Percentiles rank a stretch among this genome's conserved stretches.
These are phyloP conservation scores for Eulemur rubriventer DNA, from an alignment of 2,797 vertebrate species.

Conservation along the genomic window DNA sequence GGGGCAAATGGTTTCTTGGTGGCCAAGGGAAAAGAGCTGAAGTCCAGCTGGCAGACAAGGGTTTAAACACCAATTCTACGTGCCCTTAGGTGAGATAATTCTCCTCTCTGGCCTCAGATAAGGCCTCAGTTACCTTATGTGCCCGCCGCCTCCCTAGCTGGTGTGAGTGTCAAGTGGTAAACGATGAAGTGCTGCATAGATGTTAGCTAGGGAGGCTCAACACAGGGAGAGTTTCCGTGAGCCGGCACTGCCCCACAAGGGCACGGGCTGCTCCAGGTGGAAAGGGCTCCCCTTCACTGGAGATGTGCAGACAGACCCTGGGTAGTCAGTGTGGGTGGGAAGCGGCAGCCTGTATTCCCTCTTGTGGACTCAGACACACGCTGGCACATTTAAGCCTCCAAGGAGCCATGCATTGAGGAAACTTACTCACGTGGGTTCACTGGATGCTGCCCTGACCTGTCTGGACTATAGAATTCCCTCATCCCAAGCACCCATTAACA, in stretches of 20 bases:
- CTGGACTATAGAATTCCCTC: neutral
- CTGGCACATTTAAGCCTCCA: neutral
- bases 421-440: neutral
- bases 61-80: neutral
- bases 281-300: neutral
- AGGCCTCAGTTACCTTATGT: neutral
- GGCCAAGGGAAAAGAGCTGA: neutral
- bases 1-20: slow-evolving; percentile 24
- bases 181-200: neutral
- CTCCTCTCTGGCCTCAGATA: neutral
- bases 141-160: neutral
- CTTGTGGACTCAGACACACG: neutral
- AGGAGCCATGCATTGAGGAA: neutral
- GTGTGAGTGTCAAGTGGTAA: neutral
- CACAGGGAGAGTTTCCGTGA: neutral
- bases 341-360: neutral
- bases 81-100: neutral
- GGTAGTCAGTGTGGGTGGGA: accelerated
- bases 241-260: neutral
- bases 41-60: neutral
- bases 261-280: neutral
- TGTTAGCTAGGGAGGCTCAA: neutral
- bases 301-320: neutral
- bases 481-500: neutral
- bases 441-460: neutral